phyloP scores from a whole-genome alignment of 1,140 invertebrate genomes.

The Eciton burchellii region DNA sequence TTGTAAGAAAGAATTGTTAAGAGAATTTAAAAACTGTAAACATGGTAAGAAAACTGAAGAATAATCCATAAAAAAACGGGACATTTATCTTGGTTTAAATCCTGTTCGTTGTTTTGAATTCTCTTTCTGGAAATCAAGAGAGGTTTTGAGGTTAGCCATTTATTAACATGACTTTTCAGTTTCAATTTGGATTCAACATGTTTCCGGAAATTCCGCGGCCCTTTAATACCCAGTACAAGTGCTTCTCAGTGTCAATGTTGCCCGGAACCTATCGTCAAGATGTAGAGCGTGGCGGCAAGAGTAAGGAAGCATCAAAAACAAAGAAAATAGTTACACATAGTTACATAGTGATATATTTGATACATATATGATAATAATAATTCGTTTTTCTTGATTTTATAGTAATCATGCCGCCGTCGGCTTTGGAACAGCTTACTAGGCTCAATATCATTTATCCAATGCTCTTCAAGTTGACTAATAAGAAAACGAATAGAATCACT shows the following conservation, averaged over 20 bases:
- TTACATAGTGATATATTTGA: no score
- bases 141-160: slow-evolving; percentile 55
- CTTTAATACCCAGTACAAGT: slow-evolving; percentile 94
- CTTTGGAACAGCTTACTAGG: slow-evolving; percentile 95
- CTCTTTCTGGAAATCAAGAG: background rate
- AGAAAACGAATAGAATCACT: slow-evolving; percentile 93
- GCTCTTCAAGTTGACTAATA: slow-evolving; percentile 98
- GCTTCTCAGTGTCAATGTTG: slow-evolving; percentile 98
- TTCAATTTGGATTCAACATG: slow-evolving; percentile 93
- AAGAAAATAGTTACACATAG: background rate
- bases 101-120: background rate
- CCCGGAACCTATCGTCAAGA: slow-evolving; percentile 97
- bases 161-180: slow-evolving; percentile 82
- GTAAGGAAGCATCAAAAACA: slow-evolving; percentile 86
- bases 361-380: background rate
- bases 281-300: slow-evolving; percentile 99
- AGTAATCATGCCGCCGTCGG: slow-evolving; percentile 99
- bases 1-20: background rate
- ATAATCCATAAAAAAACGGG: background rate
- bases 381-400: slow-evolving; percentile 76
- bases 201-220: slow-evolving; percentile 92
- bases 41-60: slow-evolving; percentile 59
- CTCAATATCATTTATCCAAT: slow-evolving; percentile 99
- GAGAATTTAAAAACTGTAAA: slow-evolving; percentile 24
- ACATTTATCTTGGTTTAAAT: slow-evolving; percentile 26